Evolutionary conservation across 2,888 invertebrate species (phyloP), one percentile per base, ranked within the genome.

Genomic region (Lamellibrachia columna): DNA sequence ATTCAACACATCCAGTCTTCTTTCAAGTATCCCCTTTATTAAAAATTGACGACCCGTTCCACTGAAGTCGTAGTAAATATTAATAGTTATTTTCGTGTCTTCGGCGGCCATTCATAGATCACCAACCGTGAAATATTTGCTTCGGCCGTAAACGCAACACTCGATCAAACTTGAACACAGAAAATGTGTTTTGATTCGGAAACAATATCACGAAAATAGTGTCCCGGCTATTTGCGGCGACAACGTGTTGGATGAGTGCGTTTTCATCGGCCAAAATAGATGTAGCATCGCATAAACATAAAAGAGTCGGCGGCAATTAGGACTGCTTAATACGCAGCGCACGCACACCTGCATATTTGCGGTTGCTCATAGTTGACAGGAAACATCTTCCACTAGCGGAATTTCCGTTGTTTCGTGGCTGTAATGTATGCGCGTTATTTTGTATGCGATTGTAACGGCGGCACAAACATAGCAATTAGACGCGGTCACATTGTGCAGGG

Each of bases 211-310:
- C 75, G 75, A 75, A 75, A 75, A 75, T 75, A 75, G 75, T n/a
- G 75, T 75, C 22, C 1, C 75, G n/a, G n/a, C 15, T n/a, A 75
- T 75, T 75, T 22, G 75, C n/a, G 75, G 75, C 75, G 75, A 15
- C 75, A 75, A 22, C 3, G 3, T 75, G 22, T 22, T 75, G 75
- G n/a, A 75, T 75, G 22, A 75, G 22, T 22, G 3, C 15, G n/a
- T 75, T 75, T 75, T 75, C 75, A 75, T n/a, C 75, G 75, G 75
- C 75, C 75, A 75, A 75, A 75, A 22, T 75, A 75, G 75, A 75
- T 75, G 22, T 75, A 6, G 22, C 75, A 75, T 75, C 15, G n/a
- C 75, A 75, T 22, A 75, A 75, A 75, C 75, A 75, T 75, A 75
- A 75, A 75, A 75, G 75, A 15, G 75, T 22, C 22, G 6, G 22